Conservation (phyloP, 2,888 invertebrate species). For the Enoplolaimus lenunculus region DNA sequence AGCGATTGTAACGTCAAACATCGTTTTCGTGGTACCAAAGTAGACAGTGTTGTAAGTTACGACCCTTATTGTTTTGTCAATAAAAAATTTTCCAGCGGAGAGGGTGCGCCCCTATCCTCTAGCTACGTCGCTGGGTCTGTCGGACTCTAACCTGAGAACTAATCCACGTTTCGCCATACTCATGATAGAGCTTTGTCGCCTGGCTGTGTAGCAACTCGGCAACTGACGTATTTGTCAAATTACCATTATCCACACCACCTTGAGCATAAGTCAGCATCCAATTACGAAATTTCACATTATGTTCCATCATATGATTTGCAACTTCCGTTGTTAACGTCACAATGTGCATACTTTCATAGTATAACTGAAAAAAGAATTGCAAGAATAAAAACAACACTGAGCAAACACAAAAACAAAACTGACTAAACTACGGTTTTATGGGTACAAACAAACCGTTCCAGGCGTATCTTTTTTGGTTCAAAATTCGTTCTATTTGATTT, state of each 20-base stretch:
- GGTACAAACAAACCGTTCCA: no score
- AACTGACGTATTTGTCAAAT: background rate
- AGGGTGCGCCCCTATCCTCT: no score
- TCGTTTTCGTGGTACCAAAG: no score
- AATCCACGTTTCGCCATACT: conserved; percentile 11
- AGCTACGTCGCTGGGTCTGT: no score
- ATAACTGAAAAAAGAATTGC: conserved; percentile 15
- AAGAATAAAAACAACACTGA: background rate
- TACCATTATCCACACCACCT: background rate
- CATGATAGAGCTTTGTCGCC: background rate
- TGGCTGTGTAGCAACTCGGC: background rate
- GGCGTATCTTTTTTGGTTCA: no score
- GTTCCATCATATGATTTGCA: conserved; percentile 19
- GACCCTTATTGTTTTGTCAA: no score
- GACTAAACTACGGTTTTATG: no score
- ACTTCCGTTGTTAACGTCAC: conserved; percentile 11
- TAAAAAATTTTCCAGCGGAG: no score
- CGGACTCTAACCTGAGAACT: conserved; percentile 16
- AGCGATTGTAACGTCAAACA: no score
- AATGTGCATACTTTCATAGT: conserved; percentile 21
- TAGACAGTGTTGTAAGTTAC: no score
- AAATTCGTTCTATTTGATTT: no score
- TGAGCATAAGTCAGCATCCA: conserved; percentile 5
- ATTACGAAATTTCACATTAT: conserved; percentile 4
- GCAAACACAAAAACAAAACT: no score